Base-by-base conservation (phyloP, 2,888 invertebrate species). In the Eristalis tenax region DNA sequence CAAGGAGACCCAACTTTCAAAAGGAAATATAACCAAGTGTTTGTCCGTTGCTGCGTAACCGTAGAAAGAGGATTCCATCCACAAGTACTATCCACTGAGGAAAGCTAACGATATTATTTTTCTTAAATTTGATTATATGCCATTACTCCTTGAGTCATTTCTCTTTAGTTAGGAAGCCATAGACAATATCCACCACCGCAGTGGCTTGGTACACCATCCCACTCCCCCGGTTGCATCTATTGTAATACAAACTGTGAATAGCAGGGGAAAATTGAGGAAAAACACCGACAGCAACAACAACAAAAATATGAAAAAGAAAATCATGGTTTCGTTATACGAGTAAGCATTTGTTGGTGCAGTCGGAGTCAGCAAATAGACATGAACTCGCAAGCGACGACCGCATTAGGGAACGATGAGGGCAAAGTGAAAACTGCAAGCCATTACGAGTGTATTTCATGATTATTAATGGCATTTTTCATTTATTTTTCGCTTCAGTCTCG, bases 121-220 rank as follows among this genome's bases (percentile, higher is more conserved):
- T 80, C 77, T 82, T 77, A 76, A 85, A 85, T 85, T 81, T 82
- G 81, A 85, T 85, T 85, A 81, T 77, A 65, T 81, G 82, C 73
- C 85, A 85, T 85, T 85, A 85, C 85, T 73, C 81, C 85, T 73
- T 63, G 23, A 56, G 70, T 35, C 63, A 40, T 85, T 35, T 75
- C 59, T 61, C 13, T 66, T 22, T 40, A 10, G 11, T 38, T 0
- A 64, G 4, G 85, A 85, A 85, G 85, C 81, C 81, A 76, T 81
- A 80, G 57, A 75, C 77, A 73, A 69, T 57, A 66, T 63, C 70
- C 69, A 40, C 32, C 8, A 18, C 50, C 50, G 50, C 50, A 18
- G 50, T 50, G n/a, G 8, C 6, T n/a, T 23, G 15, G 15, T 69
- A 69, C 32, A 77, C 38, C 66, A 28, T 11, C 28, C 18, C 5